Percentiles rank a stretch among this genome's conserved stretches.
Conservation (phyloP, 2,888 invertebrate species). For the Cabera pusaria region DNA sequence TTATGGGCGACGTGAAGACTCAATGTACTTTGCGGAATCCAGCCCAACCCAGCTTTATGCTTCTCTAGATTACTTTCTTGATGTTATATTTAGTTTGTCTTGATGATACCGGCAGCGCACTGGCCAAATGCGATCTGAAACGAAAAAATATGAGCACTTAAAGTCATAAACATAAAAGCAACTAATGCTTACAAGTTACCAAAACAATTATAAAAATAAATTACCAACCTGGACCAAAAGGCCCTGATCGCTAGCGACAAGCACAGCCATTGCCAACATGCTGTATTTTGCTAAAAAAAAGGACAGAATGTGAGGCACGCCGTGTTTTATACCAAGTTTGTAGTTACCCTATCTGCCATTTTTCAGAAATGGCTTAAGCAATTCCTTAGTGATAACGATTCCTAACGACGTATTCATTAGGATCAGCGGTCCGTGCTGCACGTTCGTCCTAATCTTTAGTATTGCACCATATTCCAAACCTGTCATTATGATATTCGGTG, state of each 20-base stretch:
- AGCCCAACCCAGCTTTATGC: too few relatives aligned
- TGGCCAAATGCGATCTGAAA: constrained; percentile 12
- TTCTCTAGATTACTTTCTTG: too few relatives aligned
- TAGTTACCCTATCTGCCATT: constrained; percentile 9
- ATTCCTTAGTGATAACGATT: too few relatives aligned
- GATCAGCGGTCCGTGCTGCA: neutral
- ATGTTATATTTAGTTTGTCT: too few relatives aligned
- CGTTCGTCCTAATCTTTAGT: constrained; percentile 5
- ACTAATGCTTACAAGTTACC: neutral
- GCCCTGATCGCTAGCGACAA: constrained; percentile 38
- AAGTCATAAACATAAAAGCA: neutral
- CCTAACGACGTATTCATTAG: too few relatives aligned
- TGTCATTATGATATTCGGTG: constrained; percentile 3
- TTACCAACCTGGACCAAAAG: constrained; percentile 37
- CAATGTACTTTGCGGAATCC: too few relatives aligned
- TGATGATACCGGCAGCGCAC: constrained; percentile 8
- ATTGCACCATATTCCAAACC: constrained; percentile 8
- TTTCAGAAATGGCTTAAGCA: constrained; percentile 22
- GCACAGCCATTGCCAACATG: constrained; percentile 37
- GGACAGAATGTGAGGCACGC: neutral
- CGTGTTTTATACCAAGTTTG: constrained; percentile 18
- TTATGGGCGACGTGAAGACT: too few relatives aligned
- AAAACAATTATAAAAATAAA: too few relatives aligned
- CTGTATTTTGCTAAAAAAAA: constrained; percentile 21
- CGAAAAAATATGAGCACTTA: too few relatives aligned